Evolutionary conservation across 2,113 vertebrate species (phyloP).

Genomic region (Coregonus clupeaformis): DNA sequence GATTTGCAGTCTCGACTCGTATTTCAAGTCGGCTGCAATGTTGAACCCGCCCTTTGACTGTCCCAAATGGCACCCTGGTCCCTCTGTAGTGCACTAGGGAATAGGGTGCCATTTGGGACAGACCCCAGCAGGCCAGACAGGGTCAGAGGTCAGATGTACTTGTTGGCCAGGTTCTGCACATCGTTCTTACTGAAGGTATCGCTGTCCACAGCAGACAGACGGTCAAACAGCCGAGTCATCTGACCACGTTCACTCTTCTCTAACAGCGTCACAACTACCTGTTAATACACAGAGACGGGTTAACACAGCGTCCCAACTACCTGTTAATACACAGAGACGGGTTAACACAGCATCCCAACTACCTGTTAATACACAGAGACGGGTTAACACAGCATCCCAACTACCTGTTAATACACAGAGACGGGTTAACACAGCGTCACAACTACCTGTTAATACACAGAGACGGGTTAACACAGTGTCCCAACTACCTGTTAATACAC

Average conservation of each 20-base stretch:
- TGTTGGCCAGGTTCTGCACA: slow-evolving; percentile 78
- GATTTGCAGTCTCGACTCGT: too few species aligned
- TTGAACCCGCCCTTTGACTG: too few species aligned
- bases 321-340: not conserved
- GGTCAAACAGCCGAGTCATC: slow-evolving; percentile 79
- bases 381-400: too few species aligned
- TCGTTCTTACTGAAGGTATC: slow-evolving; percentile 75
- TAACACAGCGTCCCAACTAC: not conserved
- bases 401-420: too few species aligned
- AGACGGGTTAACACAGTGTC: too few species aligned
- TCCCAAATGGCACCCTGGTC: too few species aligned
- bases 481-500: too few species aligned
- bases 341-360: too few species aligned
- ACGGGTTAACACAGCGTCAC: too few species aligned
- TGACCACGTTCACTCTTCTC: slow-evolving; percentile 76
- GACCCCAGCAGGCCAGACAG: not conserved
- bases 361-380: too few species aligned
- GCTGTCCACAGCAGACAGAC: slow-evolving; percentile 67
- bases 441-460: too few species aligned
- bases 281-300: slow-evolving; percentile 19
- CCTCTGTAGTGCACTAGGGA: not conserved
- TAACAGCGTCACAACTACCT: slow-evolving; percentile 83
- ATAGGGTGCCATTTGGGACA: not conserved
- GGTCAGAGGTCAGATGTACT: slow-evolving; percentile 72
- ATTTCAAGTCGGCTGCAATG: too few species aligned